These are phyloP conservation scores for Onychostruthus taczanowskii DNA, from an alignment of 2,113 vertebrate species.

Conservation along the genomic window DNA sequence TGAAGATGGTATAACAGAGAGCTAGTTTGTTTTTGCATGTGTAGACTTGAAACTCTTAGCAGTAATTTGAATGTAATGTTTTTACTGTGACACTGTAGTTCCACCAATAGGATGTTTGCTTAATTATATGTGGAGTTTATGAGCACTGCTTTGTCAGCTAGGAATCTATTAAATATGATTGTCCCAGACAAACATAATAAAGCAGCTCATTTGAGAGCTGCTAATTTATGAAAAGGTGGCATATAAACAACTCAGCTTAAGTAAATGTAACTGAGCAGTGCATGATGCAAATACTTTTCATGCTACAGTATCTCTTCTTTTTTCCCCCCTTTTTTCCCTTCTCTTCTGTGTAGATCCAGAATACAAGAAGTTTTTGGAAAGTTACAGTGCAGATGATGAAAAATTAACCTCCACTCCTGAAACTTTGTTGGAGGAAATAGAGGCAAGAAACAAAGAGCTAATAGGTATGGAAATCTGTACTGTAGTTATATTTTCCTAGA, in stretches of 20 bases:
- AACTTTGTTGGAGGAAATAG: conserved; percentile 95
- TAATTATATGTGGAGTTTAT: background rate
- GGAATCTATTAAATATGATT: background rate
- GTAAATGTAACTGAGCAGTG: background rate
- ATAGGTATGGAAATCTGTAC: conserved; percentile 79
- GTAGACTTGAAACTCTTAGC: background rate
- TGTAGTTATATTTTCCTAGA: background rate
- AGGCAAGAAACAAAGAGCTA: conserved; percentile 95
- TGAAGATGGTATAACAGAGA: conserved; percentile 82
- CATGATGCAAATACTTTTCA: background rate
- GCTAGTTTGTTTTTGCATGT: background rate
- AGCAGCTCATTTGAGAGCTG: background rate
- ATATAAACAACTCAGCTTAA: background rate
- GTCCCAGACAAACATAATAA: background rate
- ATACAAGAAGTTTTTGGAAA: conserved; percentile 94
- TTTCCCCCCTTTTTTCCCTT: accelerated
- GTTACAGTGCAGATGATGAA: conserved; percentile 92
- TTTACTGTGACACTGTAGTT: background rate
- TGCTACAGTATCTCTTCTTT: background rate
- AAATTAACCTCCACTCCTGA: conserved; percentile 94
- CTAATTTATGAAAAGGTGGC: background rate
- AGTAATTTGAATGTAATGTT: background rate
- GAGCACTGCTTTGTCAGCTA: background rate
- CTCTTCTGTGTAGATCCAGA: conserved; percentile 81
- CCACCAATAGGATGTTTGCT: background rate